Conservation (phyloP, 2,888 invertebrate species). For the Eurytoma californica region DNA sequence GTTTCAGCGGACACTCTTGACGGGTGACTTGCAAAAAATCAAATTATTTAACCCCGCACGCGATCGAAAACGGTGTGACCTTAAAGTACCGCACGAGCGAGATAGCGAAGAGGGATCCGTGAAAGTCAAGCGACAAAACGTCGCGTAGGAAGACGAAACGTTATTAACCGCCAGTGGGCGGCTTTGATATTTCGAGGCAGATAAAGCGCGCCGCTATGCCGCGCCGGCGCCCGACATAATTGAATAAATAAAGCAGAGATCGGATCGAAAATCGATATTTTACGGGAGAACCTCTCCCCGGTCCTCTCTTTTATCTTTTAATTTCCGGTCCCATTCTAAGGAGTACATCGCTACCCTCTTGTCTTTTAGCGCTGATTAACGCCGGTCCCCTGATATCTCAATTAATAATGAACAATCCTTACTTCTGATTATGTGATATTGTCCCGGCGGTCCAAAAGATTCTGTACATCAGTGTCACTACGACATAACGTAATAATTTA, state of each 20-base stretch:
- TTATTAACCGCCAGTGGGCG: constrained; percentile 13
- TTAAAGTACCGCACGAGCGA: not conserved
- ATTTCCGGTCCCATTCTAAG: constrained; percentile 21
- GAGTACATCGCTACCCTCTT: not conserved
- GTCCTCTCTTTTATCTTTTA: constrained; percentile 30
- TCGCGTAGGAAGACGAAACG: constrained; percentile 38
- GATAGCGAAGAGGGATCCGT: constrained; percentile 3
- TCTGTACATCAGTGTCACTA: too few species aligned
- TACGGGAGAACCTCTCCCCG: not conserved
- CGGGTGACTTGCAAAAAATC: too few species aligned
- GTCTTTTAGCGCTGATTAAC: constrained; percentile 21
- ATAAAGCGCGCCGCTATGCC: not conserved
- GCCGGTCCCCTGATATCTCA: constrained; percentile 1
- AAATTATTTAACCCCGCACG: too few species aligned
- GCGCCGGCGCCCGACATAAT: not conserved
- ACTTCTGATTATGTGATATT: too few species aligned
- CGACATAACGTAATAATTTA: too few species aligned
- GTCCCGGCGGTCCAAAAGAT: too few species aligned
- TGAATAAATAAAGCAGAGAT: constrained; percentile 36
- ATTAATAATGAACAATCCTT: constrained; percentile 16
- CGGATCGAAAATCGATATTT: constrained; percentile 38
- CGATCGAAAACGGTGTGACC: too few species aligned
- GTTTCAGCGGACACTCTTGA: too few species aligned
- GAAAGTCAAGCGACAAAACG: constrained; percentile 31
- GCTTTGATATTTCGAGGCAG: constrained; percentile 30